Evolutionary conservation across 2,888 invertebrate genomes (phyloP).

Genomic region (Idaea straminata): DNA sequence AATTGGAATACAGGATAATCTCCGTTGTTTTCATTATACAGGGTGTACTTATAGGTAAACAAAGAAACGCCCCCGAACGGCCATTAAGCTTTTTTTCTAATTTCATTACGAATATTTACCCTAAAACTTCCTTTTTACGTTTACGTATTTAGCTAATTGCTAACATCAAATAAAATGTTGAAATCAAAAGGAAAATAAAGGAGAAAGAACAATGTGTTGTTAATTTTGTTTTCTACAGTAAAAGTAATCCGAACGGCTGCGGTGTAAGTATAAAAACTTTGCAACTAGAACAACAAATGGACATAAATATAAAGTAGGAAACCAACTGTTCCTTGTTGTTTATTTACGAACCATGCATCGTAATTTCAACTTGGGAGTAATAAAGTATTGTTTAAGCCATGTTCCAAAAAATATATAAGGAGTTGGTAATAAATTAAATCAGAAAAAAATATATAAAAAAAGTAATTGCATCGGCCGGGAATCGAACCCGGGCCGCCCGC

Average conservation of each 20-base stretch:
- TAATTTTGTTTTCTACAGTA: background rate
- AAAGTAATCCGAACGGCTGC: background rate
- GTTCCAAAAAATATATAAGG: background rate
- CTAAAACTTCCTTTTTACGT: background rate
- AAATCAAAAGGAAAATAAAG: background rate
- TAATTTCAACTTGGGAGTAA: background rate
- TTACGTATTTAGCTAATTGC: background rate
- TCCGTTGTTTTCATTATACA: background rate
- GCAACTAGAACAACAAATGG: slow-evolving; percentile 1
- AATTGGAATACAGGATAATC: background rate
- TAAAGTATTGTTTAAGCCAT: background rate
- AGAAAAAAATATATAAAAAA: background rate
- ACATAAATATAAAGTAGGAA: background rate
- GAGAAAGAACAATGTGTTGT: background rate
- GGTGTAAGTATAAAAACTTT: background rate
- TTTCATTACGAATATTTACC: background rate
- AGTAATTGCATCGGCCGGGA: slow-evolving; percentile 77
- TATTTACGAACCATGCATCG: background rate
- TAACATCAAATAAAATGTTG: background rate
- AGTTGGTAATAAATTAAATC: background rate
- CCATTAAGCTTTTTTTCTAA: background rate
- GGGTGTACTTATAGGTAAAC: background rate
- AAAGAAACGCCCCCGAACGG: background rate
- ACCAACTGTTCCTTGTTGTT: background rate
- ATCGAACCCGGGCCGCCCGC: slow-evolving; percentile 82